Evolutionary conservation across 2,888 invertebrate species (phyloP).

Genomic region (Aricia artaxerxes): DNA sequence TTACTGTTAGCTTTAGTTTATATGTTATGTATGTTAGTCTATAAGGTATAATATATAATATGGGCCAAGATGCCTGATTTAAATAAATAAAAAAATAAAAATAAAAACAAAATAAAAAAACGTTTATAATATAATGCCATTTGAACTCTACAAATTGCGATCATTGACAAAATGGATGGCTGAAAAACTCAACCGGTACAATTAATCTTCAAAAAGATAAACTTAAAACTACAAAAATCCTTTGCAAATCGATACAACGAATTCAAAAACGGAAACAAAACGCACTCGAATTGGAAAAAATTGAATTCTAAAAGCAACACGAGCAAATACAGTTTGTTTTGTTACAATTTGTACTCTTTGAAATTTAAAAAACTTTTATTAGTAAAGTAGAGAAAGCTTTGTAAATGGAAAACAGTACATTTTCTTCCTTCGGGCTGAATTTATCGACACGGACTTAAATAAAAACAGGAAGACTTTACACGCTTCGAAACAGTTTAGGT

Average conservation of each 20-base stretch:
- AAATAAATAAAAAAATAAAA: too few species aligned
- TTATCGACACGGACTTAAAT: background rate
- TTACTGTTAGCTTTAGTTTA: too few species aligned
- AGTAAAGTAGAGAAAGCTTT: conserved; percentile 7
- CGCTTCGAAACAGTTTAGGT: background rate
- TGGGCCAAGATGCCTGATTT: too few species aligned
- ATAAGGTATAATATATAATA: too few species aligned
- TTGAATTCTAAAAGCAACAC: background rate
- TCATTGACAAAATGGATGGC: background rate
- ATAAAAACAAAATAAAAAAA: too few species aligned
- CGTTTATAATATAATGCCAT: background rate
- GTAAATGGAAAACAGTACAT: conserved; percentile 10
- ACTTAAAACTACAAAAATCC: background rate
- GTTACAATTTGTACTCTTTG: background rate
- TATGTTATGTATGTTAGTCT: too few species aligned
- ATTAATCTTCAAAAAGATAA: conserved; percentile 12
- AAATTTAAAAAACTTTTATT: conserved; percentile 18
- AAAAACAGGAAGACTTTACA: background rate
- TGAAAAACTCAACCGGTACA: background rate
- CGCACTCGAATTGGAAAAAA: background rate
- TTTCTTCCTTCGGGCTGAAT: conserved; percentile 1
- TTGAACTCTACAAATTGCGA: background rate
- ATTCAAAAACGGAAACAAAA: conserved; percentile 5
- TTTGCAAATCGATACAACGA: conserved; percentile 1
- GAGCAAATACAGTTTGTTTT: background rate